These are phyloP conservation scores for Cyclura pinguis DNA, from an alignment of 2,797 vertebrate species.

Conservation along the genomic window DNA sequence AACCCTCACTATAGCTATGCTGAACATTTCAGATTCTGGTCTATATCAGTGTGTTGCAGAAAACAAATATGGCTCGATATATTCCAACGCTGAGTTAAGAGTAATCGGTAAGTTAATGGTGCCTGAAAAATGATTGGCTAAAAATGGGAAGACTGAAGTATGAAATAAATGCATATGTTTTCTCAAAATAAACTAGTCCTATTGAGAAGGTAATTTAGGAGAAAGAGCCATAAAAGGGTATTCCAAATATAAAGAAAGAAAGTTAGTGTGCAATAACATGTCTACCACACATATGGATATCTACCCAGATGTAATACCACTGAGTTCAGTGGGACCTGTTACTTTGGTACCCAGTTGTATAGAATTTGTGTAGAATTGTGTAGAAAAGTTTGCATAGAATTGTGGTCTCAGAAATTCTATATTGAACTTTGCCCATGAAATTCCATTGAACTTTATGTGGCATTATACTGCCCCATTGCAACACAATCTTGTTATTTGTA, in stretches of 20 bases:
- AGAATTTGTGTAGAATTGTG: neutral
- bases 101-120: constrained; percentile 76
- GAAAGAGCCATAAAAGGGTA: neutral
- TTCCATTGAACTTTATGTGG: too few species aligned
- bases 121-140: constrained; percentile 26
- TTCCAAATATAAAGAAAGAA: neutral
- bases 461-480: too few species aligned
- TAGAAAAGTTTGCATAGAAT: neutral
- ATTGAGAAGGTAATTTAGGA: neutral
- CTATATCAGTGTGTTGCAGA: constrained; percentile 81
- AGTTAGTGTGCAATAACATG: neutral
- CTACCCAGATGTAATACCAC: neutral
- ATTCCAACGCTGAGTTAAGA: constrained; percentile 77
- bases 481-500: too few species aligned
- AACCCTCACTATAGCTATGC: constrained; percentile 73
- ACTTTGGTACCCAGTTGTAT: neutral
- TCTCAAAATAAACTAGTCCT: neutral
- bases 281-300: neutral
- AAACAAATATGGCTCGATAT: constrained; percentile 76
- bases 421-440: too few species aligned
- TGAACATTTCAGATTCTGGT: constrained; percentile 80
- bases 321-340: neutral
- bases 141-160: constrained; percentile 12
- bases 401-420: too few species aligned
- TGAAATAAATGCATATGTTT: neutral